Conservation (phyloP, 2,113 vertebrate species). For the Bungarus multicinctus region DNA sequence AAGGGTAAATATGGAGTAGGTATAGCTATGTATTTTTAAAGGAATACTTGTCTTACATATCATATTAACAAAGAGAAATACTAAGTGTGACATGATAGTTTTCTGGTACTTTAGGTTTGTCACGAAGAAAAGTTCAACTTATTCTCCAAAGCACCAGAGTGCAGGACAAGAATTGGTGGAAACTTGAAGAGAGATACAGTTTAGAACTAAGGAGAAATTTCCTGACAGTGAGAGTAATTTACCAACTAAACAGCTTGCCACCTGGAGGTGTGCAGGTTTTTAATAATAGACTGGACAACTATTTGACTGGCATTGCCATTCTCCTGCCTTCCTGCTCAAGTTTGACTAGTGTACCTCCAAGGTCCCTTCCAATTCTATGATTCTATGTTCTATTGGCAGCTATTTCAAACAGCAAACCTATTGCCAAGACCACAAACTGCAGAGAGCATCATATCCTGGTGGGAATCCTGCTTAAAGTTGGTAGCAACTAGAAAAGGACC, state of each 20-base stretch:
- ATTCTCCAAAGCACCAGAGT: not conserved
- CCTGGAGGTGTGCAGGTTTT: not conserved
- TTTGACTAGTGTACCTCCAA: not conserved
- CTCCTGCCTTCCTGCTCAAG: not conserved
- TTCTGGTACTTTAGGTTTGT: not conserved
- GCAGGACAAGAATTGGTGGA: not conserved
- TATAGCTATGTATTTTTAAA: too few relatives aligned
- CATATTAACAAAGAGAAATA: too few relatives aligned
- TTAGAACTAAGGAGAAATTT: not conserved
- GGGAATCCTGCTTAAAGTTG: not conserved
- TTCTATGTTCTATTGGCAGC: not conserved
- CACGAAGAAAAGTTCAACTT: too few relatives aligned
- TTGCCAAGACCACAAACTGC: not conserved
- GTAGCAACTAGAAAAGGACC: not conserved
- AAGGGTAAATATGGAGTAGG: too few relatives aligned
- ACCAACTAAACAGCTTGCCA: not conserved
- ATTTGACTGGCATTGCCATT: not conserved
- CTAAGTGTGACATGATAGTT: not conserved
- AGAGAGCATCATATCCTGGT: too few relatives aligned
- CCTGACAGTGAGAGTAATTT: not conserved
- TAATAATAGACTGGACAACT: not conserved
- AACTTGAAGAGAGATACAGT: not conserved
- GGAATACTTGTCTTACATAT: too few relatives aligned
- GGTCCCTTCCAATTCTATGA: not conserved
- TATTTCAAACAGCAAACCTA: not conserved